Percentiles rank a stretch among this genome's conserved stretches.
These are phyloP conservation scores for Melanostoma scalare DNA, from an alignment of 2,888 invertebrate species.

Conservation along the genomic window DNA sequence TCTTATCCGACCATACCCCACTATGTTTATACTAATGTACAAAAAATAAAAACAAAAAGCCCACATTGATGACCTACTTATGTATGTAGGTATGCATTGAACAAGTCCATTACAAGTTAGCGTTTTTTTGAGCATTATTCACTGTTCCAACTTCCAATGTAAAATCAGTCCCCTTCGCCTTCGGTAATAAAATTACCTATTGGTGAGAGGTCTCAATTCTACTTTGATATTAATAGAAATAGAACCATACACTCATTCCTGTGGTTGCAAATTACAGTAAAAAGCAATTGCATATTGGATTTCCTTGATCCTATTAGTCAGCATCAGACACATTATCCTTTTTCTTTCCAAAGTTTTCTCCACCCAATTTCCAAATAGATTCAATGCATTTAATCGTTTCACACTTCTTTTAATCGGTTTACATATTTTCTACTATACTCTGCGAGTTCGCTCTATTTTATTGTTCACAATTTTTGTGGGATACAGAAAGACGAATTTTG, in stretches of 20 bases:
- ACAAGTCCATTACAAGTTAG: no score
- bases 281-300: conserved; percentile 21
- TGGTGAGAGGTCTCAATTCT: conserved; percentile 4
- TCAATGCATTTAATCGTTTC: conserved; percentile 19
- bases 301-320: conserved; percentile 34
- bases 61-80: no score
- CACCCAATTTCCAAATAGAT: no score
- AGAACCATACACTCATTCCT: background rate
- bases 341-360: conserved; percentile 13
- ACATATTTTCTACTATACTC: no score
- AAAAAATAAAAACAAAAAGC: no score
- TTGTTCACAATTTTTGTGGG: background rate
- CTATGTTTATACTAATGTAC: no score
- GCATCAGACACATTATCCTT: conserved; percentile 26
- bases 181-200: conserved; percentile 8
- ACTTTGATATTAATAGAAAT: conserved; percentile 40
- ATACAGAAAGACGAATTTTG: background rate
- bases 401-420: background rate
- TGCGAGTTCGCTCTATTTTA: no score
- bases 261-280: conserved; percentile 42
- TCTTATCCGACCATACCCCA: no score
- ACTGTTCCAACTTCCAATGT: background rate
- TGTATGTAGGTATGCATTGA: no score
- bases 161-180: conserved; percentile 30
- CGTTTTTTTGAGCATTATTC: no score